phyloP scores from a whole-genome alignment of 2,113 vertebrate genomes.

The Sminthopsis crassicaudata region DNA sequence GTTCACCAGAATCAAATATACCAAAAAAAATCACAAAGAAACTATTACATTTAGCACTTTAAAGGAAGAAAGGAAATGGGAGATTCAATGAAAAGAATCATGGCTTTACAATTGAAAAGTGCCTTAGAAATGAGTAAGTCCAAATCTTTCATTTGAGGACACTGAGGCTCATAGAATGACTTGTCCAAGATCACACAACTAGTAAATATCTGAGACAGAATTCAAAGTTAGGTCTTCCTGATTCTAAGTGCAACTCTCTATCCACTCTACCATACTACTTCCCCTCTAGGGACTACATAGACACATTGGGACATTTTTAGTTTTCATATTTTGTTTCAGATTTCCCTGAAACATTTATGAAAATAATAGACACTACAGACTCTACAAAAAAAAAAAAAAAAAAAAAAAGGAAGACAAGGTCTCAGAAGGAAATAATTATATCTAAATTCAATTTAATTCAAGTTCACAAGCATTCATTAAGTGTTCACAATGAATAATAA shows the following conservation, averaged over 20 bases:
- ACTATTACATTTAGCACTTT: neutral
- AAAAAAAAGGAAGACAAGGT: neutral
- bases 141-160: neutral
- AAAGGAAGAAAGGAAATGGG: neutral
- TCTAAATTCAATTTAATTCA: neutral
- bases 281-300: neutral
- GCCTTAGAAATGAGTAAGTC: neutral
- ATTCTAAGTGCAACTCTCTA: neutral
- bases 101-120: neutral
- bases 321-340: neutral
- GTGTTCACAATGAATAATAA: neutral
- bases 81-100: neutral
- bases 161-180: neutral
- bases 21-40: neutral
- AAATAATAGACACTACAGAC: neutral
- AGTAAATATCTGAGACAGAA: neutral
- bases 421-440: neutral
- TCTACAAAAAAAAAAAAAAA: too few species aligned
- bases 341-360: neutral
- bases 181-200: neutral
- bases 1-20: neutral
- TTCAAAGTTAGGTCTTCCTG: neutral
- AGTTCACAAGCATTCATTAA: neutral
- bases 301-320: neutral
- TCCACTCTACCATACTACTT: neutral